A percentile compares a stretch with the other conserved stretches of the same genome.
Conservation (phyloP, 2,113 vertebrate species). For the Capreolus pygargus region DNA sequence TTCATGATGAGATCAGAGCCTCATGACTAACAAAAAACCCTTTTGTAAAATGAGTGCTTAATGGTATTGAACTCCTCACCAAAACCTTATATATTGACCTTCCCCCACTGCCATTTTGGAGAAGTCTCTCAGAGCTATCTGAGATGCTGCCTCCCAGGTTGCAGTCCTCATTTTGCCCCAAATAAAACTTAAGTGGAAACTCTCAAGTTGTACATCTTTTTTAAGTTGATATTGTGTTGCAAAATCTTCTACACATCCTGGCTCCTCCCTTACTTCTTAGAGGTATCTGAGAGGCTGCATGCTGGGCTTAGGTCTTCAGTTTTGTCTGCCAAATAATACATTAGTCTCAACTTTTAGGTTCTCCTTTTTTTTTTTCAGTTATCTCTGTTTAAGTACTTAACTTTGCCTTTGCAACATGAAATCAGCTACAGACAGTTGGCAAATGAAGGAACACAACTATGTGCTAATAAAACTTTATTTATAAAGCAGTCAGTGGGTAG, state of each 20-base stretch:
- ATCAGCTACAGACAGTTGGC: not conserved
- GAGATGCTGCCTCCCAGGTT: not conserved
- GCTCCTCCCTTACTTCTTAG: not conserved
- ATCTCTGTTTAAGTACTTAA: not conserved
- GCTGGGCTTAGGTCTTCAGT: not conserved
- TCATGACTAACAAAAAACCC: not conserved
- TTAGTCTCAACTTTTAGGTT: not conserved
- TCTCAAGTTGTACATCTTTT: not conserved
- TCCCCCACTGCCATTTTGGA: not conserved
- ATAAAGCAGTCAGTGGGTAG: not conserved
- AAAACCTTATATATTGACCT: not conserved
- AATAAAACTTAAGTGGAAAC: not conserved
- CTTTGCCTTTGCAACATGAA: not conserved
- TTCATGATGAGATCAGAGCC: not conserved
- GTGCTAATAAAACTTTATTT: constrained; percentile 10
- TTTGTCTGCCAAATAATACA: not conserved
- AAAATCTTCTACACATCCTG: not conserved
- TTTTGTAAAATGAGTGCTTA: not conserved
- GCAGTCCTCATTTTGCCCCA: not conserved
- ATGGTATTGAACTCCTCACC: not conserved
- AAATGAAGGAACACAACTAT: not conserved
- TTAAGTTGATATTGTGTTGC: not conserved
- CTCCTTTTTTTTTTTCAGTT: not conserved
- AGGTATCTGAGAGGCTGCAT: not conserved
- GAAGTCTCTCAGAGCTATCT: not conserved